Conservation (phyloP, 1,140 invertebrate genomes). For the Ephestia elutella region DNA sequence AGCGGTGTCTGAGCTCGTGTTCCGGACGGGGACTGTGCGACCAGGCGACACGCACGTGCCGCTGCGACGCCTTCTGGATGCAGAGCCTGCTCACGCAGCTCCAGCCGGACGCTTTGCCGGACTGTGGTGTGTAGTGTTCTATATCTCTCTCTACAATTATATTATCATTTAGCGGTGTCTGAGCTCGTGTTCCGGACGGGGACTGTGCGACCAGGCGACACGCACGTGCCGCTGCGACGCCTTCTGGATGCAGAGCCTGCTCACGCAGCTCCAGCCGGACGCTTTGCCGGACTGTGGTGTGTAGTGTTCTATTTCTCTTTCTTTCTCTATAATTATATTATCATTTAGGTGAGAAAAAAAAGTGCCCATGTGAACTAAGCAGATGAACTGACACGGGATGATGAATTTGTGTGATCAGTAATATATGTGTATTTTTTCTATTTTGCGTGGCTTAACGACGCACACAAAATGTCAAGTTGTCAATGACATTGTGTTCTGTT, state of each 20-base stretch:
- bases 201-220: conserved; percentile 88
- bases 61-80: conserved; percentile 98
- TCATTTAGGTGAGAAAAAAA: no score
- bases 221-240: conserved; percentile 92
- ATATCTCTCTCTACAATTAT: no score
- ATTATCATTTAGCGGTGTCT: conserved; percentile 85
- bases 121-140: conserved; percentile 70
- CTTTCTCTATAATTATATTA: no score
- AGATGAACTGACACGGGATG: no score
- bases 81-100: conserved; percentile 76
- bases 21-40: conserved; percentile 94
- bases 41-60: conserved; percentile 86
- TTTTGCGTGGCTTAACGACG: no score
- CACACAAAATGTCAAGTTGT: no score
- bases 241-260: conserved; percentile 93
- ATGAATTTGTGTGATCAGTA: no score
- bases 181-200: conserved; percentile 95
- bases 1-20: conserved; percentile 94
- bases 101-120: conserved; percentile 70
- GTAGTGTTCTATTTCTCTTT: no score
- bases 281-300: conserved; percentile 75
- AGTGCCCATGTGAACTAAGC: no score
- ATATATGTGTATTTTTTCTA: neutral
- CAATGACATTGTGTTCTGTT: no score
- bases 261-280: conserved; percentile 66